Base-by-base conservation (phyloP, 2,888 invertebrate genomes). In the Uropetala carovei region DNA sequence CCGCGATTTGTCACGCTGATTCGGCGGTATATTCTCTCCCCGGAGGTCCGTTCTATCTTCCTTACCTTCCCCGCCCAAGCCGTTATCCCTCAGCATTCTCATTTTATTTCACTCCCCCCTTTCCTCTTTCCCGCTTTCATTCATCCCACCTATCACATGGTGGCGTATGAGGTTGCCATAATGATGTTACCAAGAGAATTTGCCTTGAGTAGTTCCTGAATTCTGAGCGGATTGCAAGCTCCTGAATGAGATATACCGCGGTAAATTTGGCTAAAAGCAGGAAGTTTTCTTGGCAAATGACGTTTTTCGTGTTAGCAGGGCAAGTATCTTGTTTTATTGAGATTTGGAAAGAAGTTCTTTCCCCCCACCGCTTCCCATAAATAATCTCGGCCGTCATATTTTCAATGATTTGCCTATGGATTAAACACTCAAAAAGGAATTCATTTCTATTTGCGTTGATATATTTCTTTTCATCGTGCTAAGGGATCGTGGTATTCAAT, bases 21-120 rank as follows among this genome's bases (percentile, higher is more conserved):
- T 75, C 14, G 75, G 75, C 22, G 75, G 75, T 75, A 5, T 43
- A 43, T 43, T 43, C 43, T 43, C 43, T 22, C 64, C 16, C 16
- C 64, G 64, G 64, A 64, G 64, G 64, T 64, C 64, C n/a, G 43
- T 43, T 43, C 43, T 43, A 5, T n/a, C 68, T 68, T 22, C 68
- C 68, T 68, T 68, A 68, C n/a, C n/a, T 68, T 68, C 75, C 27
- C 75, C 75, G 75, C 75, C 75, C 75, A 75, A 27, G 75, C 75
- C 22, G 27, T 75, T 75, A 75, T 75, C 22, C 75, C 75, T 75
- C 8, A 22, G 5, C 43, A 43, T 43, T 43, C 1, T 43, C 43
- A 43, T 43, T 43, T 43, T 27, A n/a, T 75, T 75, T 75, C n/a
- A n/a, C n/a, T 13, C 13, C 22, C 75, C 75, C 75, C 75, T 75